Evolutionary conservation across 2,797 vertebrate genomes (phyloP).

Genomic region (Etheostoma perlongum): DNA sequence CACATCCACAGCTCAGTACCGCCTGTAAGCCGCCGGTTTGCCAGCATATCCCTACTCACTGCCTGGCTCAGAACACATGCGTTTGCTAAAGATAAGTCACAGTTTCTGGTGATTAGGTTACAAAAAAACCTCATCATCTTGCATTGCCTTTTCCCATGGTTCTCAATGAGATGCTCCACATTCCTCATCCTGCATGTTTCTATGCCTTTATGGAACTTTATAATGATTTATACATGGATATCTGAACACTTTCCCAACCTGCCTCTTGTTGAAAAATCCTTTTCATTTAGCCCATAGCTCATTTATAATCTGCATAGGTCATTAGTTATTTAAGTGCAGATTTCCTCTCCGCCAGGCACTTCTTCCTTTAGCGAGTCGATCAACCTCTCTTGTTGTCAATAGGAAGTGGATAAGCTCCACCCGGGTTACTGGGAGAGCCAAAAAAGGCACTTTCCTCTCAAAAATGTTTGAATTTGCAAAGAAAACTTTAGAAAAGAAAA

Average conservation of each 20-base stretch:
- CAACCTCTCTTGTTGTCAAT: conserved; percentile 61
- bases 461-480: no score
- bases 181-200: conserved; percentile 17
- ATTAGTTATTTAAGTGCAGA: conserved; percentile 60
- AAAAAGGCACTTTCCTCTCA: conserved; percentile 38
- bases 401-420: conserved; percentile 48
- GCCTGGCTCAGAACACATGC: conserved; percentile 69
- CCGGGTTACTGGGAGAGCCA: conserved; percentile 33
- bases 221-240: conserved; percentile 40
- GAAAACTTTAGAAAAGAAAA: no score
- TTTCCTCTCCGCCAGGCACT: conserved; percentile 48
- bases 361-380: conserved; percentile 65
- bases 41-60: conserved; percentile 59
- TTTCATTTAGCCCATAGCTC: conserved; percentile 43
- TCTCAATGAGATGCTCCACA: conserved; percentile 22
- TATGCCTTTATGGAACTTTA: conserved; percentile 42
- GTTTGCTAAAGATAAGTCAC: conserved; percentile 73
- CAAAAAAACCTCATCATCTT: conserved; percentile 55
- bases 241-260: conserved; percentile 38
- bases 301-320: conserved; percentile 56
- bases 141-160: conserved; percentile 18
- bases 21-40: conserved; percentile 69
- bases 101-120: conserved; percentile 71
- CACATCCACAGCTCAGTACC: conserved; percentile 68
- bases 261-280: conserved; percentile 53